Evolutionary conservation across 2,797 vertebrate species (phyloP).

Genomic region (Siniperca scherzeri): DNA sequence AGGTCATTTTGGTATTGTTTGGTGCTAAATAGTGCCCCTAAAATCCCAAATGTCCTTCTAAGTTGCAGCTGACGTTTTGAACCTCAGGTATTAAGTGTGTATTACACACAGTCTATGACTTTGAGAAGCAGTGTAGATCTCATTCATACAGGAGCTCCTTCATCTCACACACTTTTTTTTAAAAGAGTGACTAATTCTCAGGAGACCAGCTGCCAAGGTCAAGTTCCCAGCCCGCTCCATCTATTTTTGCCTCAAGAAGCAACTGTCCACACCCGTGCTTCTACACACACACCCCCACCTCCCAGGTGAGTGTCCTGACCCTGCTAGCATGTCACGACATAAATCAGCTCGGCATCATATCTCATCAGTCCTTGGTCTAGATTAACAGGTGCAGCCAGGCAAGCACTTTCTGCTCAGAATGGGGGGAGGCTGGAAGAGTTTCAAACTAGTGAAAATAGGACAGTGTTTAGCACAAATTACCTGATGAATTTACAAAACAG

Average conservation of each 20-base stretch:
- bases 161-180: conserved; percentile 12
- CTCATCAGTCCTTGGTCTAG: conserved; percentile 61
- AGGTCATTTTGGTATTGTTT: background rate
- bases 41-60: background rate
- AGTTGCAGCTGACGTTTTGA: background rate
- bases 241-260: conserved; percentile 27
- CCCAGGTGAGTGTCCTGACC: conserved; percentile 55
- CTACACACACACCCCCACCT: conserved; percentile 19
- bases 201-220: conserved; percentile 69
- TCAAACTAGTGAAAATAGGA: conserved; percentile 10
- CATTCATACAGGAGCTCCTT: background rate
- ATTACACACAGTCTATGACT: background rate
- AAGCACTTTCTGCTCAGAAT: conserved; percentile 16
- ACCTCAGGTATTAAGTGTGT: background rate
- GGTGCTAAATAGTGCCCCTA: background rate
- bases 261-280: background rate
- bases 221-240: conserved; percentile 33
- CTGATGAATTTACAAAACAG: background rate
- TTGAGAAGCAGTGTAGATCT: background rate
- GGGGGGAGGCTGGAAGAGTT: background rate
- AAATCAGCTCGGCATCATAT: conserved; percentile 62
- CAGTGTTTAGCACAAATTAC: background rate
- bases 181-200: conserved; percentile 29
- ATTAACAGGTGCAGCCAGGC: conserved; percentile 60
- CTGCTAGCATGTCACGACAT: conserved; percentile 64